A percentile compares a stretch with the other conserved stretches of the same genome.
Evolutionary conservation across 2,888 invertebrate genomes (phyloP).

Genomic region (Reticulitermes lucifugus): DNA sequence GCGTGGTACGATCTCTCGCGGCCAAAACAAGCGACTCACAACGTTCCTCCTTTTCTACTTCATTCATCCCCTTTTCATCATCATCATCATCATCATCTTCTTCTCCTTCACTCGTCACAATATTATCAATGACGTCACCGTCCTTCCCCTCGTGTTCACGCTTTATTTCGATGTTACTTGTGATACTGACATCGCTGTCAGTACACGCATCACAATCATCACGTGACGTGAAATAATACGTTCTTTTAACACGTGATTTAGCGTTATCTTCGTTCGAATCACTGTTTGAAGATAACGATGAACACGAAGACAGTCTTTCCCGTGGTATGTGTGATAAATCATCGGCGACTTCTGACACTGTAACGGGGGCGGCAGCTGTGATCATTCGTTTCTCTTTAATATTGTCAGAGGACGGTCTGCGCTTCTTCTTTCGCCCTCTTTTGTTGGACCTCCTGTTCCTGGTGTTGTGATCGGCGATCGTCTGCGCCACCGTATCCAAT

Average conservation of each 20-base stretch:
- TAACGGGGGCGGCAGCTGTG: neutral
- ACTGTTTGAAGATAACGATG: conserved; percentile 19
- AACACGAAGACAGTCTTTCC: conserved; percentile 14
- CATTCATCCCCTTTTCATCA: neutral
- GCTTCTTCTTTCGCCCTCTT: conserved; percentile 19
- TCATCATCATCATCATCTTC: neutral
- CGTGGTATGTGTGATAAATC: neutral
- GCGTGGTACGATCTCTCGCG: neutral
- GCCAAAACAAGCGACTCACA: neutral
- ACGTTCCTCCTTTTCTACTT: neutral
- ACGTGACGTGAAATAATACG: conserved; percentile 4
- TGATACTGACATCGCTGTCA: neutral
- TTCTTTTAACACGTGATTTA: neutral
- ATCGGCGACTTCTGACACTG: neutral
- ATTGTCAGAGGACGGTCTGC: conserved; percentile 1
- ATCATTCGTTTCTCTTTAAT: neutral
- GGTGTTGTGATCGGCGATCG: neutral
- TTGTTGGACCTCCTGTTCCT: conserved; percentile 20
- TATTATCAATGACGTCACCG: neutral
- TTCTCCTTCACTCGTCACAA: neutral
- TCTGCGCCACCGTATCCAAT: neutral
- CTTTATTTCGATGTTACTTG: neutral
- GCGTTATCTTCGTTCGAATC: conserved; percentile 18
- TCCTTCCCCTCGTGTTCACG: neutral
- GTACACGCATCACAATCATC: neutral